phyloP scores from a whole-genome alignment of 2,113 vertebrate genomes.

The Gadus macrocephalus region DNA sequence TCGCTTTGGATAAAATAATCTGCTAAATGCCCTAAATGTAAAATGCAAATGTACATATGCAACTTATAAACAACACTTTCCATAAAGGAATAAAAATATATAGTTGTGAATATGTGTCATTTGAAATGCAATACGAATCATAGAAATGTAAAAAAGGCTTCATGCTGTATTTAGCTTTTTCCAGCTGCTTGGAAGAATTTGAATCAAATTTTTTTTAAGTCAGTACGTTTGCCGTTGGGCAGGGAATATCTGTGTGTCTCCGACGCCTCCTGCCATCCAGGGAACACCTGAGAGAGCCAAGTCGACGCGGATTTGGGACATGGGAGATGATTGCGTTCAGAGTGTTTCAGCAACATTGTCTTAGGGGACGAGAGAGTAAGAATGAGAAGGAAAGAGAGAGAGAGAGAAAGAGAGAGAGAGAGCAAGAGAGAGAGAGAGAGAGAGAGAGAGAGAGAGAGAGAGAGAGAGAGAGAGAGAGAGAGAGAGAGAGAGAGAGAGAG shows the following conservation, averaged over 20 bases:
- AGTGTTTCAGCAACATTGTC: slow-evolving; percentile 56
- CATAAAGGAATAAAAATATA: neutral
- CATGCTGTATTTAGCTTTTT: neutral
- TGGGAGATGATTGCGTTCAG: slow-evolving; percentile 53
- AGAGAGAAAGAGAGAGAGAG: slow-evolving; percentile 21
- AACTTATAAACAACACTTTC: neutral
- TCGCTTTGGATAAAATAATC: no score
- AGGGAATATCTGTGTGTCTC: neutral
- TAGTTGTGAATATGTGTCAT: neutral
- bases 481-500: no score
- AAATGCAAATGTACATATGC: no score
- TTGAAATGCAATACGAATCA: neutral
- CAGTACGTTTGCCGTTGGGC: neutral
- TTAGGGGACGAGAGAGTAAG: slow-evolving; percentile 33
- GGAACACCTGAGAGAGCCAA: slow-evolving; percentile 1
- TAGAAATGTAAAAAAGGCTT: neutral
- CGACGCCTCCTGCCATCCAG: slow-evolving; percentile 26
- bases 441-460: neutral
- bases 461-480: slow-evolving; percentile 20
- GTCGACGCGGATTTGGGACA: slow-evolving; percentile 34
- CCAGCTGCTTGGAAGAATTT: neutral
- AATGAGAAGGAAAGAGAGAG: neutral
- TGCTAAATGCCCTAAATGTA: no score
- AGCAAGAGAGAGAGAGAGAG: no score
- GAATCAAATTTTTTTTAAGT: slow-evolving; percentile 22